Evolutionary conservation across 2,797 vertebrate species (phyloP), one percentile per base, ranked within the genome.

Genomic region (Gephyroberyx darwinii): DNA sequence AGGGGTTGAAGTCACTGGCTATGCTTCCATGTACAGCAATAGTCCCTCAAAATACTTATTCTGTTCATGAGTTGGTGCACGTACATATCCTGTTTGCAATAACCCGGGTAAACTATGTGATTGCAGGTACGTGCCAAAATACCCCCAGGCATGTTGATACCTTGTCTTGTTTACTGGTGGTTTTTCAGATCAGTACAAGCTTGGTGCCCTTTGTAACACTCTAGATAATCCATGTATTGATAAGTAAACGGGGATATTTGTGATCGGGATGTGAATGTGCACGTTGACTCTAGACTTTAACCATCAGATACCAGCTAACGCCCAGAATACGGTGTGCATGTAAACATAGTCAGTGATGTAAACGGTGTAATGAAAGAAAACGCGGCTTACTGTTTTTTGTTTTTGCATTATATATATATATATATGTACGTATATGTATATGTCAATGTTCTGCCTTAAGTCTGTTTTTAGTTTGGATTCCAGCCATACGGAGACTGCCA

Each of bases 1-100:
- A 51, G 63, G 68, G 22, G 52, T 53, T 43, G 45, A 80, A 43
- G 50, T 81, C 71, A 57, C 10, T 63, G 14, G 35, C 67, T 77
- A 43, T 81, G 74, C 85, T 80, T 77, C 83, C 71, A 86, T 39
- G 41, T 75, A 59, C 61, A 82, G 51, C 48, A 62, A 59, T 66
- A 75, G 69, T 70, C 33, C 52, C 22, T 63, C 51, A 47, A 55
- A 72, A 71, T 61, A 63, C 35, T 5, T 14, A 58, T 74, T 75
- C 52, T 73, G 50, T 71, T 68, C 0, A 58, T 47, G 47, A 58
- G 0, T 61, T 63, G 61, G 71, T 71, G 48, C 50, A 58, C n/a
- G 2, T 74, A 56, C 31, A 26, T 26, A 26, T 26, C 26, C 26
- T 47, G 61, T 72, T 61, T 69, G 33, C 51, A 20, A 52, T 33